Percentiles rank a stretch among this genome's conserved stretches.
These are phyloP conservation scores for Gavia stellata DNA, from an alignment of 2,113 vertebrate species.

Conservation along the genomic window DNA sequence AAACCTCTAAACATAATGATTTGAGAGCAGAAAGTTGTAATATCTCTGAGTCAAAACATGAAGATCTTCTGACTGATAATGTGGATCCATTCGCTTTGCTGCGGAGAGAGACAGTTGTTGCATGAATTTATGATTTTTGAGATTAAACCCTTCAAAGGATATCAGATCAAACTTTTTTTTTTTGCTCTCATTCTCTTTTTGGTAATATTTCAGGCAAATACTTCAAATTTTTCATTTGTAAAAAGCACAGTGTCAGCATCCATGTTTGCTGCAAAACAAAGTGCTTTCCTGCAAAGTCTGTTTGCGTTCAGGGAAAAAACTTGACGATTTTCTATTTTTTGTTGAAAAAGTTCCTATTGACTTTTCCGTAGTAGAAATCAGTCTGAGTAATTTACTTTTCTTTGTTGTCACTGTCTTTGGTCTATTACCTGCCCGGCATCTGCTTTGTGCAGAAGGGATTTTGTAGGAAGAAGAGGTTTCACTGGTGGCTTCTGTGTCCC, in stretches of 20 bases:
- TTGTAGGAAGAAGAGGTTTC: not conserved
- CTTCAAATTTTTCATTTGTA: not conserved
- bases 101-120: not conserved
- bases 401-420: not conserved
- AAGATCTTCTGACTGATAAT: not conserved
- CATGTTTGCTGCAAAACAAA: rapidly evolving
- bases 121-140: not conserved
- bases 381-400: not conserved
- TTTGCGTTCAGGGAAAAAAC: not conserved
- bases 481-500: not conserved
- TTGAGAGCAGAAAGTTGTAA: not conserved
- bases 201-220: not conserved
- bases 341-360: not conserved
- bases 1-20: not conserved
- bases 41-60: not conserved
- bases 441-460: not conserved
- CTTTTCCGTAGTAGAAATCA: not conserved
- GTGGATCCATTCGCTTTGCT: not conserved
- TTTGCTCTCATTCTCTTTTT: not conserved
- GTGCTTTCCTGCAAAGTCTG: not conserved
- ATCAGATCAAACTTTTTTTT: not conserved
- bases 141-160: not conserved
- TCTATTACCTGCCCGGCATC: not conserved
- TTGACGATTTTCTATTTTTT: not conserved
- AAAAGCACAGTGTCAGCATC: rapidly evolving